These are phyloP conservation scores for Philonicus albiceps DNA, from an alignment of 2,888 invertebrate genomes.

Conservation along the genomic window DNA sequence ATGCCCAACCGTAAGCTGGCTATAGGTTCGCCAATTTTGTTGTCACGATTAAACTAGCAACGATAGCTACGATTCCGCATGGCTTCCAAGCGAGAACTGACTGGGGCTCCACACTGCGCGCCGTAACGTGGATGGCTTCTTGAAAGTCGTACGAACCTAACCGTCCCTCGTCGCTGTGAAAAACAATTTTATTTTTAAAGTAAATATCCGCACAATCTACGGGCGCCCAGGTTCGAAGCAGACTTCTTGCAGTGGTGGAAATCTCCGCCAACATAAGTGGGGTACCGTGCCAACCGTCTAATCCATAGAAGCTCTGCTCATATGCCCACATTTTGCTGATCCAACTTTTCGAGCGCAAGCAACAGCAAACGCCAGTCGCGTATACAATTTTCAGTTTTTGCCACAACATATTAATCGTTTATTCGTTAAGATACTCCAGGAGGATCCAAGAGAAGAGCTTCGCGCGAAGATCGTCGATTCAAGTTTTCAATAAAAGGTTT, in stretches of 20 bases:
- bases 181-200: slow-evolving; percentile 27
- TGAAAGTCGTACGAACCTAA: not conserved
- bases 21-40: slow-evolving; percentile 37
- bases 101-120: not conserved
- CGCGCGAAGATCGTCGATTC: not conserved
- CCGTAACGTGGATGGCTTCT: slow-evolving; percentile 31
- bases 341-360: not conserved
- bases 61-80: slow-evolving; percentile 49
- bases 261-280: slow-evolving; percentile 1
- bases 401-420: not conserved
- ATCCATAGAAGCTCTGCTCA: not conserved
- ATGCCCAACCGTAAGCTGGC: not conserved
- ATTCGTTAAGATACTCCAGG: not conserved
- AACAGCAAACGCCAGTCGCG: not conserved
- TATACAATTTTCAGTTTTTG: not conserved
- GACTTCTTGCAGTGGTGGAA: slow-evolving; percentile 3
- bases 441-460: not conserved
- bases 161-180: not conserved
- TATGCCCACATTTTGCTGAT: slow-evolving; percentile 15
- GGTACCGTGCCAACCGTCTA: not conserved
- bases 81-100: slow-evolving; percentile 53
- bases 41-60: slow-evolving; percentile 32
- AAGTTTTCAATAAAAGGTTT: slow-evolving; percentile 9
- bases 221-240: not conserved
- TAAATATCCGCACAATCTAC: slow-evolving; percentile 23